A percentile compares a stretch with the other conserved stretches of the same genome.
Evolutionary conservation across 2,113 vertebrate species (phyloP).

Genomic region (Ailuropoda melanoleuca): DNA sequence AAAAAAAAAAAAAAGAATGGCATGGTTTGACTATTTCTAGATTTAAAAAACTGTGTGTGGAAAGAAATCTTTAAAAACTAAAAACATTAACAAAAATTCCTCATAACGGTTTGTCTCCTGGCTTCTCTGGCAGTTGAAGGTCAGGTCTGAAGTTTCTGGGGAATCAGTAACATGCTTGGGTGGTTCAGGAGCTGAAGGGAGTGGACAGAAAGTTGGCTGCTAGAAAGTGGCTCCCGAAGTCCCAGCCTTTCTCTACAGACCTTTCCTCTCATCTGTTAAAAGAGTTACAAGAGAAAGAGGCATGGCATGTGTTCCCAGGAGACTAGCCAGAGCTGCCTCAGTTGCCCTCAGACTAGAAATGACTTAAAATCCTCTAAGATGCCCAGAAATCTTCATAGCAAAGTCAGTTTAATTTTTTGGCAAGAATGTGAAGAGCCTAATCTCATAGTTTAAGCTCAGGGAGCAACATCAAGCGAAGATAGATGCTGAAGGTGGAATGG

Average conservation of each 20-base stretch:
- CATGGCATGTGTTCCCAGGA: fast-evolving
- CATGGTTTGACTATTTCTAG: background rate
- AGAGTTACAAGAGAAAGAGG: background rate
- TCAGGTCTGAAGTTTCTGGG: background rate
- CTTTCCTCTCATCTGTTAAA: background rate
- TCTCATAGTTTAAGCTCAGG: background rate
- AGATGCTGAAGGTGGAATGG: background rate
- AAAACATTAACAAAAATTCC: background rate
- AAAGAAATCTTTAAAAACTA: background rate
- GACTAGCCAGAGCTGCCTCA: background rate
- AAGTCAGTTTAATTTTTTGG: background rate
- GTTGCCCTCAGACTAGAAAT: background rate
- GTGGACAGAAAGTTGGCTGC: background rate
- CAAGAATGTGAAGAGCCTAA: background rate
- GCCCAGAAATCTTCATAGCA: background rate
- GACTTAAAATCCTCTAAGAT: background rate
- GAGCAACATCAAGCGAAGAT: background rate
- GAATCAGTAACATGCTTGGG: background rate
- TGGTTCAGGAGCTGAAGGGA: background rate
- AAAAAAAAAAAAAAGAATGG: background rate
- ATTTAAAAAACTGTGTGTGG: background rate
- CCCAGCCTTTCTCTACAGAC: background rate
- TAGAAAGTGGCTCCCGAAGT: fast-evolving
- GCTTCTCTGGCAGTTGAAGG: background rate
- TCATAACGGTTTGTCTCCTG: background rate